Conservation (phyloP, 2,797 vertebrate species). For the Chelon auratus region DNA sequence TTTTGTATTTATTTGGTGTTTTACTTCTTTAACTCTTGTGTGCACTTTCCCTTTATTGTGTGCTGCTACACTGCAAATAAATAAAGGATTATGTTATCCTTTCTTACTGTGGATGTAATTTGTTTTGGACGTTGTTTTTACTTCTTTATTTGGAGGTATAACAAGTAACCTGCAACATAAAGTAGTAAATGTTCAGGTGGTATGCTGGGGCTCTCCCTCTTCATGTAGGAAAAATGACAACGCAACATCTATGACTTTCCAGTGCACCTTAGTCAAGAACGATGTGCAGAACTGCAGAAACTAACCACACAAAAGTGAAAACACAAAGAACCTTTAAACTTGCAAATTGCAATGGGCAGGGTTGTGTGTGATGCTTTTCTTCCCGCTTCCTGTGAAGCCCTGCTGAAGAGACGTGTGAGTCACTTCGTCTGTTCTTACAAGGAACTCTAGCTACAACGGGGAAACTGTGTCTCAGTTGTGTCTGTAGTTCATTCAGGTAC, state of each 20-base stretch:
- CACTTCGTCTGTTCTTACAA: constrained; percentile 57
- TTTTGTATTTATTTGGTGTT: no score
- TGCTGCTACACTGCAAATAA: no score
- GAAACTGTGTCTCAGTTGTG: constrained; percentile 60
- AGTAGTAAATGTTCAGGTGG: constrained; percentile 34
- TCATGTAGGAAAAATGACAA: constrained; percentile 59
- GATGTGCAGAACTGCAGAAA: neutral
- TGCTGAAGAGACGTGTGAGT: constrained; percentile 56
- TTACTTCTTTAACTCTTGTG: no score
- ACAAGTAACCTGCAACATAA: constrained; percentile 11
- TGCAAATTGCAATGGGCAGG: constrained; percentile 37
- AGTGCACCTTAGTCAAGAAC: constrained; percentile 9
- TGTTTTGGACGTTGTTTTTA: neutral
- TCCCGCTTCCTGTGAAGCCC: constrained; percentile 43
- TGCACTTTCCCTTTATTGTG: no score
- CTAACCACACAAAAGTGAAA: constrained; percentile 36
- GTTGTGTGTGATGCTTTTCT: constrained; percentile 4
- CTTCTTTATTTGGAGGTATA: neutral
- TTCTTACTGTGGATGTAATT: neutral
- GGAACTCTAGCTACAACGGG: constrained; percentile 28
- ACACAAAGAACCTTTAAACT: constrained; percentile 28
- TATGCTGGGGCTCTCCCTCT: constrained; percentile 59
- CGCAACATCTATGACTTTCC: constrained; percentile 62
- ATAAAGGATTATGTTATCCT: neutral
- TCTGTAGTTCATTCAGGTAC: constrained; percentile 28